Evolutionary conservation across 2,113 vertebrate genomes (phyloP).

Genomic region (Acinonyx jubatus): DNA sequence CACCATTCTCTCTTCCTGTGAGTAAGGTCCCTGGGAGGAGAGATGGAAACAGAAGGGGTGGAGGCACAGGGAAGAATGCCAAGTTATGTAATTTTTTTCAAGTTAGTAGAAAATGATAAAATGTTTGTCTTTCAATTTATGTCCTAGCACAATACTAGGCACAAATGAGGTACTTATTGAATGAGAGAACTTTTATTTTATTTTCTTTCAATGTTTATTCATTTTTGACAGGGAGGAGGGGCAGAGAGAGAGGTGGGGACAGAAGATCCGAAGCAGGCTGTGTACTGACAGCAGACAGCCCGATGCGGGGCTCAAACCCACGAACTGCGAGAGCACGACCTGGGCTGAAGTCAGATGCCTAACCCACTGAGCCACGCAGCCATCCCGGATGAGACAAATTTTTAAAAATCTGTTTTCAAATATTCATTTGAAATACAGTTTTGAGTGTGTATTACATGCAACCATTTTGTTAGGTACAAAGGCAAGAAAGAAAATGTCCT

Average conservation of each 20-base stretch:
- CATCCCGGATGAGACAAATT: background rate
- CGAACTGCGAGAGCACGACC: too few relatives aligned
- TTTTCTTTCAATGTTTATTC: too few relatives aligned
- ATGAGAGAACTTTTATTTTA: background rate
- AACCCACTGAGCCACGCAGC: too few relatives aligned
- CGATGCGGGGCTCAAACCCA: too few relatives aligned
- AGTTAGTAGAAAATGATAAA: background rate
- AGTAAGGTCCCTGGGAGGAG: background rate
- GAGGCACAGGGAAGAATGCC: rapidly evolving
- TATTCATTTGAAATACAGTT: background rate
- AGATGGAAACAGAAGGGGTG: background rate
- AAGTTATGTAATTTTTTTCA: background rate
- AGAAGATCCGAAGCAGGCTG: too few relatives aligned
- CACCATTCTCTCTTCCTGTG: background rate
- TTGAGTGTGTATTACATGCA: background rate
- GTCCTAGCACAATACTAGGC: background rate
- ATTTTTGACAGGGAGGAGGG: too few relatives aligned
- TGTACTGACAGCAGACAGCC: too few relatives aligned
- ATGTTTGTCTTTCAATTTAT: background rate
- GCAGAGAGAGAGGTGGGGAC: too few relatives aligned
- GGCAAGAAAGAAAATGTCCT: background rate
- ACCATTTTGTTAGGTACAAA: background rate
- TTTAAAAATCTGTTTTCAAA: background rate
- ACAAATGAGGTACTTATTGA: background rate
- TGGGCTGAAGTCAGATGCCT: too few relatives aligned